Percentiles rank a stretch among this genome's conserved stretches.
These are phyloP conservation scores for Platynereis dumerilii DNA, from an alignment of 2,888 invertebrate species.

Conservation along the genomic window DNA sequence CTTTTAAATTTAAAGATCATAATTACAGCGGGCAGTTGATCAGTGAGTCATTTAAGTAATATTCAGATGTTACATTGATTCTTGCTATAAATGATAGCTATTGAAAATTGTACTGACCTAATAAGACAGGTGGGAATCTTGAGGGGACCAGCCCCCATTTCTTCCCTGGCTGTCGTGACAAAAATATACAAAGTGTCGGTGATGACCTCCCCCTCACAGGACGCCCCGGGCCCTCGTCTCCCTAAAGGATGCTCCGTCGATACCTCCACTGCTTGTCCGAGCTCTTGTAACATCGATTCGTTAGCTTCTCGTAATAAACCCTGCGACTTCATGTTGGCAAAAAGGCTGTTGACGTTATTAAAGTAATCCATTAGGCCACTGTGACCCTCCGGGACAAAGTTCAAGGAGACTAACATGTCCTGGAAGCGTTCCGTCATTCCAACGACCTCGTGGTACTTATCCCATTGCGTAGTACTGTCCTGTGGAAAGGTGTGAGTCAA, in stretches of 20 bases:
- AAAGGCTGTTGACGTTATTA: conserved; percentile 38
- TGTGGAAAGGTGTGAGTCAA: conserved; percentile 31
- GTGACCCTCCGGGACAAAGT: conserved; percentile 27
- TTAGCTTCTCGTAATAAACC: conserved; percentile 33
- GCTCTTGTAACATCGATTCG: conserved; percentile 33
- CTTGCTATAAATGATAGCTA: too few species aligned
- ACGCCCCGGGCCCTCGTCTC: background rate
- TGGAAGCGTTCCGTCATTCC: conserved; percentile 34
- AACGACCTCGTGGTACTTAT: conserved; percentile 30
- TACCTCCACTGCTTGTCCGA: conserved; percentile 23
- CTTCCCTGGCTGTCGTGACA: conserved; percentile 26
- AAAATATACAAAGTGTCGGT: conserved; percentile 16
- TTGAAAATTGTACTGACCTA: conserved; percentile 34
- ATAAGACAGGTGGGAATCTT: conserved; percentile 35
- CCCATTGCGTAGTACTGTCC: conserved; percentile 28
- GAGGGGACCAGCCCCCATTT: conserved; percentile 26
- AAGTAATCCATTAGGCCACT: conserved; percentile 35
- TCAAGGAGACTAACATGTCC: conserved; percentile 21
- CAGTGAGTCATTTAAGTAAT: too few species aligned
- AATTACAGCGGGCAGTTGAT: too few species aligned
- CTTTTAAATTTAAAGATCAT: too few species aligned
- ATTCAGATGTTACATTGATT: too few species aligned
- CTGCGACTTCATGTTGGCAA: conserved; percentile 37
- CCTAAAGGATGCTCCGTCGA: conserved; percentile 32
- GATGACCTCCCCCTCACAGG: background rate